Evolutionary conservation across 2,888 invertebrate genomes (phyloP).

Genomic region (Caenorhabditis angaria): DNA sequence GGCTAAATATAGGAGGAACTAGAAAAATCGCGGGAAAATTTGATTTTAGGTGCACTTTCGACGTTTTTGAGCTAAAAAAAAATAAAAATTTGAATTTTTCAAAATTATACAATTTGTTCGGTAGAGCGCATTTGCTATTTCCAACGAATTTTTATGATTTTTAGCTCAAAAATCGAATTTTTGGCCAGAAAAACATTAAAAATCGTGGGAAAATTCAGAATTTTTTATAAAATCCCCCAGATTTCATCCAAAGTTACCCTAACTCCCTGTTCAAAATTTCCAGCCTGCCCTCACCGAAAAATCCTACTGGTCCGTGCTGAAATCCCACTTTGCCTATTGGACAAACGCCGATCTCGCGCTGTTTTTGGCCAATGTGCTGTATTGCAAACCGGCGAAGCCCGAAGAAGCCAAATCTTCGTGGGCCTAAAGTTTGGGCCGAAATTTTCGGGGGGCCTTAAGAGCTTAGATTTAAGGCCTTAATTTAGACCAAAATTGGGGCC

Average conservation of each 20-base stretch:
- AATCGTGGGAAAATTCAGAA: not conserved
- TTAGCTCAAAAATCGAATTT: not conserved
- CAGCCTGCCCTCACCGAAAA: constrained; percentile 69
- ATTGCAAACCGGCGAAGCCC: constrained; percentile 40
- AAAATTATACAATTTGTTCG: too few species aligned
- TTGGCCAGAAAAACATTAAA: not conserved
- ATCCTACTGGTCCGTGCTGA: constrained; percentile 69
- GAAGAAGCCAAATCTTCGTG: constrained; percentile 34
- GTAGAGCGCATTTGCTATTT: too few species aligned
- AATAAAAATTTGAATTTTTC: too few species aligned
- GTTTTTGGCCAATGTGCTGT: constrained; percentile 62
- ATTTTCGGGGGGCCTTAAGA: too few species aligned
- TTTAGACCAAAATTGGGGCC: too few species aligned
- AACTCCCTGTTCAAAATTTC: constrained; percentile 19
- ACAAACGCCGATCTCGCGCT: constrained; percentile 62
- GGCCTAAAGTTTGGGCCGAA: not conserved
- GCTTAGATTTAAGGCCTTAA: too few species aligned
- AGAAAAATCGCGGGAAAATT: too few species aligned
- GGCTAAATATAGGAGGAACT: too few species aligned
- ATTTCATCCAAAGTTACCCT: not conserved
- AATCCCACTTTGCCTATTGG: constrained; percentile 70
- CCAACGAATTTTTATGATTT: too few species aligned
- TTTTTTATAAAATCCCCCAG: too few species aligned
- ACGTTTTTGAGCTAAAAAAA: not conserved
- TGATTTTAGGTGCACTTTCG: not conserved